These are phyloP conservation scores for Empidonax traillii DNA, from an alignment of 2,113 vertebrate species.

Conservation along the genomic window DNA sequence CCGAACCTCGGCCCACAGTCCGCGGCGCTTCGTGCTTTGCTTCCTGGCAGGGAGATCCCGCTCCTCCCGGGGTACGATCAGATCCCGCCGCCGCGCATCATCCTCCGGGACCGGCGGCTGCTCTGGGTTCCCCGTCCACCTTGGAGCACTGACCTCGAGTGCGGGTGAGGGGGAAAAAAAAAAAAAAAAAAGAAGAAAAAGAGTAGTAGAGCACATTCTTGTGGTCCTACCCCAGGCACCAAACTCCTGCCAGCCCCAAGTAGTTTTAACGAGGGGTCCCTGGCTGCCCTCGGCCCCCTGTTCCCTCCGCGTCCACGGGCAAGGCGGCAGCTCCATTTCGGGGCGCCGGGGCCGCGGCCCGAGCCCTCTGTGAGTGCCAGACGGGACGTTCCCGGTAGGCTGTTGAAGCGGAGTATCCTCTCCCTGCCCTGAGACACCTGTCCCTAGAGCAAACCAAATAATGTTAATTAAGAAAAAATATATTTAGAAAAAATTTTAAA, in stretches of 20 bases:
- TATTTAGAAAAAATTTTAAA: neutral
- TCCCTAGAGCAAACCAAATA: neutral
- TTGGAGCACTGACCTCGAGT: too few species aligned
- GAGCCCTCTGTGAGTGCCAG: neutral
- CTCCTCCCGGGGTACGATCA: neutral
- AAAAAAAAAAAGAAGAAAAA: neutral
- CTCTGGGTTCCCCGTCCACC: too few species aligned
- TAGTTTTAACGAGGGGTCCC: neutral
- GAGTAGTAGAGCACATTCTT: neutral
- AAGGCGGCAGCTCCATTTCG: neutral
- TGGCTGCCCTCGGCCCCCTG: neutral
- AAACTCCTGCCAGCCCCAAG: neutral
- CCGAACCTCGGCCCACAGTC: too few species aligned
- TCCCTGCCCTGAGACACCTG: neutral
- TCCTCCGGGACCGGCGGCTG: neutral
- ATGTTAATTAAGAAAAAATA: neutral
- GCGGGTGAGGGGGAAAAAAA: accelerated
- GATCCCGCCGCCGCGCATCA: too few species aligned
- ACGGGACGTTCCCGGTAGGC: neutral
- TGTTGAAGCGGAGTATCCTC: neutral
- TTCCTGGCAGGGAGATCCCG: neutral
- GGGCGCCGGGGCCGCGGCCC: accelerated
- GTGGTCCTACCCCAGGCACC: neutral
- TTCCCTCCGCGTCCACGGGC: neutral
- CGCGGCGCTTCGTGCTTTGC: neutral